Percentiles rank a stretch among this genome's conserved stretches.
phyloP scores from a whole-genome alignment of 2,113 vertebrate genomes.

The Mesitornis unicolor region DNA sequence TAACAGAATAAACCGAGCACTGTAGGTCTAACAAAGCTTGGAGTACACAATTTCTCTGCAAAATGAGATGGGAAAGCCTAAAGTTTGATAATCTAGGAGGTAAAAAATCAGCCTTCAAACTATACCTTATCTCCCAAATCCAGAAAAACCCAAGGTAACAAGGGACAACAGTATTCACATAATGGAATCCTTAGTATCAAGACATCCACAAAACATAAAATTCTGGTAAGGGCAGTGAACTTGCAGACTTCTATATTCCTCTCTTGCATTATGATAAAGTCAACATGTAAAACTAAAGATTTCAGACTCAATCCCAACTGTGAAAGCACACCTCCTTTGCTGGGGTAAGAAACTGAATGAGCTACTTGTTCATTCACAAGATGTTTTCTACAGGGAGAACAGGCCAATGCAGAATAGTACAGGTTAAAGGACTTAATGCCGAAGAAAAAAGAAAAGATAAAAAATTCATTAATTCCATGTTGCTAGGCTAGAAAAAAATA shows the following conservation, averaged over 20 bases:
- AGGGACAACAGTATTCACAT: background rate
- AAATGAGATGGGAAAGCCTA: background rate
- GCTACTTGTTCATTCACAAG: background rate
- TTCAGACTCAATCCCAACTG: background rate
- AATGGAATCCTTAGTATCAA: background rate
- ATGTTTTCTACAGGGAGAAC: background rate
- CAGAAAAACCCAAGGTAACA: background rate
- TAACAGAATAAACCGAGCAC: background rate
- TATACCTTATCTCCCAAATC: background rate
- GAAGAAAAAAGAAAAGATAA: background rate
- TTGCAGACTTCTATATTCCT: background rate
- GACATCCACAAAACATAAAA: background rate
- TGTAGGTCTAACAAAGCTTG: background rate
- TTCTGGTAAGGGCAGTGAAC: background rate
- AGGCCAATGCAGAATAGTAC: background rate
- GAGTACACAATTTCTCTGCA: background rate
- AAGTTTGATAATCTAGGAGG: background rate
- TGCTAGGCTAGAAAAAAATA: background rate
- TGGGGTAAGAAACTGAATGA: background rate
- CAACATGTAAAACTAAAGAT: background rate
- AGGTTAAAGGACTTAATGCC: background rate
- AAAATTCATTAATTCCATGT: background rate
- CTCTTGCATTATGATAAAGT: background rate
- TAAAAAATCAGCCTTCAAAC: background rate
- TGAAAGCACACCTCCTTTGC: background rate